phyloP scores from a whole-genome alignment of 2,113 vertebrate genomes.

The Microtus montanus region DNA sequence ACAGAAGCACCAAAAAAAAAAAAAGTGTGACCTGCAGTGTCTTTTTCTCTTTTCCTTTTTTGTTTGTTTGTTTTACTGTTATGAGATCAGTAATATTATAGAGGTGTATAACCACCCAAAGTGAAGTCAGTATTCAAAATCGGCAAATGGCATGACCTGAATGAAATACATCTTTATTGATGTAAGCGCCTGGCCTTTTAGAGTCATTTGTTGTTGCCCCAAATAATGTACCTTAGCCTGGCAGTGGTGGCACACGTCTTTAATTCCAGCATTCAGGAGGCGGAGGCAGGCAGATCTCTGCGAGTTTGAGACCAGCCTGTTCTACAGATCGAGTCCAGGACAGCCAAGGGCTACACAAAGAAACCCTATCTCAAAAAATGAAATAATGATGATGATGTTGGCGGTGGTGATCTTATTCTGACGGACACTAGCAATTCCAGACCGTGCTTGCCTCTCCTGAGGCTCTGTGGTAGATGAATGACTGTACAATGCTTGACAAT shows the following conservation, averaged over 20 bases:
- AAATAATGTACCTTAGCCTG: not conserved
- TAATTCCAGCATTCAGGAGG: not conserved
- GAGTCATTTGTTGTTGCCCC: not conserved
- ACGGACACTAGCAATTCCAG: not conserved
- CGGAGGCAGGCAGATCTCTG: not conserved
- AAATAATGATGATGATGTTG: not conserved
- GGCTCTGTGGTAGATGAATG: not conserved
- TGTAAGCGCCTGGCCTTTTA: not conserved
- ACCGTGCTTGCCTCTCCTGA: not conserved
- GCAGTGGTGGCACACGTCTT: not conserved
- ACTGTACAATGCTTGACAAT: not conserved
- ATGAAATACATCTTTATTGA: not conserved
- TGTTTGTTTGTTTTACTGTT: no score
- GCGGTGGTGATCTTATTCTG: not conserved
- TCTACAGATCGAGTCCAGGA: not conserved
- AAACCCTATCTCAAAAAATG: not conserved
- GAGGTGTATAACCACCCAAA: not conserved
- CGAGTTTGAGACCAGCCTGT: not conserved
- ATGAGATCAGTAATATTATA: not conserved
- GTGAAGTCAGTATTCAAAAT: not conserved
- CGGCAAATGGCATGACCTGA: not conserved
- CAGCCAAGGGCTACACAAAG: not conserved
- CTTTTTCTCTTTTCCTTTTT: not conserved
- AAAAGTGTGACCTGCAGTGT: not conserved
- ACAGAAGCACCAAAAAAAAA: not conserved